These are phyloP conservation scores for Rhagoletis pomonella DNA, from an alignment of 1,140 invertebrate genomes.

Conservation along the genomic window DNA sequence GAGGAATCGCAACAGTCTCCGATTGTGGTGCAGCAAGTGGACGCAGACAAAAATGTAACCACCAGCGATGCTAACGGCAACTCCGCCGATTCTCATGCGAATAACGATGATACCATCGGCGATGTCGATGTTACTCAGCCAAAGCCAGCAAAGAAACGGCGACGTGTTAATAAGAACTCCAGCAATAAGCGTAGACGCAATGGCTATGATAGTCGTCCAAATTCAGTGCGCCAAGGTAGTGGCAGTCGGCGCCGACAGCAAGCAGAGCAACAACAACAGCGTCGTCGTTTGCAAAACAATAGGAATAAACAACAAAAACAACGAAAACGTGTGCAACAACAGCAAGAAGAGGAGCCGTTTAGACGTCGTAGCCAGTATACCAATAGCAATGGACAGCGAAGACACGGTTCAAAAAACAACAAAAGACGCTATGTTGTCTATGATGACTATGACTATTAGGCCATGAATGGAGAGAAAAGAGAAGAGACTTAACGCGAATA, in stretches of 20 bases:
- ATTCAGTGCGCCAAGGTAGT: constrained; percentile 1
- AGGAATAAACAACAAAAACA: constrained; percentile 52
- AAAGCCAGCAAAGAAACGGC: background rate
- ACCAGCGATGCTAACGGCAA: background rate
- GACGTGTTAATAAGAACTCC: background rate
- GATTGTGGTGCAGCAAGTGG: background rate
- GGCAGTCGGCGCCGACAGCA: constrained; percentile 58
- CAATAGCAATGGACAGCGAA: constrained; percentile 23
- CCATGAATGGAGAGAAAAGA: background rate
- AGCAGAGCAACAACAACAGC: constrained; percentile 57
- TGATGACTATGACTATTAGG: constrained; percentile 30
- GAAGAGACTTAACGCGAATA: background rate
- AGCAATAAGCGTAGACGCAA: constrained; percentile 54
- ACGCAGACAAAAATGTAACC: background rate
- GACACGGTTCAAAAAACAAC: background rate
- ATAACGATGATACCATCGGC: background rate
- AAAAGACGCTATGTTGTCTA: background rate
- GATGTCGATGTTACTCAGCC: constrained; percentile 4
- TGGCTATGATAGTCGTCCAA: constrained; percentile 35
- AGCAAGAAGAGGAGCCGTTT: background rate
- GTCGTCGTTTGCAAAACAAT: constrained; percentile 59
- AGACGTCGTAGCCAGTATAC: constrained; percentile 56
- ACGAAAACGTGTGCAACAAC: constrained; percentile 47
- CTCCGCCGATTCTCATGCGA: background rate
- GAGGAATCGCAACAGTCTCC: background rate